A percentile compares a stretch with the other conserved stretches of the same genome.
Conservation (phyloP, 2,113 vertebrate genomes). For the Harpagus bidentatus region DNA sequence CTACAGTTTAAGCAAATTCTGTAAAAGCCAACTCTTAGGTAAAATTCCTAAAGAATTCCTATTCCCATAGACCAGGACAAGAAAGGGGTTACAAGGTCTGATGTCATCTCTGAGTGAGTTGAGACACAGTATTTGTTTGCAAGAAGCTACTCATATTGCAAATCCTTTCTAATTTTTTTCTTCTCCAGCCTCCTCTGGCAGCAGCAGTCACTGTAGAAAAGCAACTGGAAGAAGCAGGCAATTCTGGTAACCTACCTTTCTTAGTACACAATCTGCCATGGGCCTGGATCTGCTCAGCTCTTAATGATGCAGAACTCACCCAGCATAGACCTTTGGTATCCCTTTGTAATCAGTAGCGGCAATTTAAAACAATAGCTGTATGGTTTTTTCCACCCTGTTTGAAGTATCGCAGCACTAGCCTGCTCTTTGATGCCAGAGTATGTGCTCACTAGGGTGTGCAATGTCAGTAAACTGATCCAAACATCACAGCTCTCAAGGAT, state of each 20-base stretch:
- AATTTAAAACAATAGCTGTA: constrained; percentile 70
- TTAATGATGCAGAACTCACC: not conserved
- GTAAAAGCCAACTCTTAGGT: not conserved
- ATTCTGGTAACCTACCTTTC: not conserved
- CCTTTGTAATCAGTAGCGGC: constrained; percentile 73
- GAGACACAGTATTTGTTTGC: not conserved
- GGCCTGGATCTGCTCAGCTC: not conserved
- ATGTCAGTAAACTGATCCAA: constrained; percentile 71
- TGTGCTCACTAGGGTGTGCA: constrained; percentile 78
- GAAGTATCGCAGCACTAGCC: constrained; percentile 46
- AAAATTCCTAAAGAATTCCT: not conserved
- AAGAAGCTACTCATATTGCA: not conserved
- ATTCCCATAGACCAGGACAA: not conserved
- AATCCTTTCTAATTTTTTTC: not conserved
- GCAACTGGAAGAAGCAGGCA: not conserved
- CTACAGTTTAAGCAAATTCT: not conserved
- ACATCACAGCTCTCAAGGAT: constrained; percentile 59
- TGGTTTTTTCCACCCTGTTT: constrained; percentile 68
- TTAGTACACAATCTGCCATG: not conserved
- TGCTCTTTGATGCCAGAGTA: constrained; percentile 69
- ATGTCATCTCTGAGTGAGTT: not conserved
- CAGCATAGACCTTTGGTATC: constrained; percentile 47
- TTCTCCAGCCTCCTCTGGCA: not conserved
- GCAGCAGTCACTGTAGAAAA: not conserved
- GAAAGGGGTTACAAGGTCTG: not conserved